A percentile compares a stretch with the other conserved stretches of the same genome.
Conservation (phyloP, 2,797 vertebrate species). For the Sebastes matsubarae region DNA sequence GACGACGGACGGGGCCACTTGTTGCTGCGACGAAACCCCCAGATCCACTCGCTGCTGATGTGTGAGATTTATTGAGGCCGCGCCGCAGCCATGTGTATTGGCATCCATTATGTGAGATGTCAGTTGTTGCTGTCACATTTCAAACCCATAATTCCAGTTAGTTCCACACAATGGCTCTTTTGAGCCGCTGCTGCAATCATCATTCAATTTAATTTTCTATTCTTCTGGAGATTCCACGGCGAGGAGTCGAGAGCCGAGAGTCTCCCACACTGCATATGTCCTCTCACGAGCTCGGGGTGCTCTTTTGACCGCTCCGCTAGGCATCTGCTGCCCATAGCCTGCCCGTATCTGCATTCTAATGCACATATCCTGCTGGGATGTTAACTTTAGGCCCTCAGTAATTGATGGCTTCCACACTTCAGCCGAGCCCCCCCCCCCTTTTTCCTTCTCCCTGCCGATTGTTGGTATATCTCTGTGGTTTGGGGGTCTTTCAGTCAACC, state of each 20-base stretch:
- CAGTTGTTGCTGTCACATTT: conserved; percentile 78
- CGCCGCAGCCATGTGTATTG: conserved; percentile 47
- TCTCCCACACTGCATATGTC: conserved; percentile 81
- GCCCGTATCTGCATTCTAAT: conserved; percentile 85
- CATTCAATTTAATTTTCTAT: conserved; percentile 77
- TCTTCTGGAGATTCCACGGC: conserved; percentile 62
- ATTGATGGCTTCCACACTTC: conserved; percentile 89
- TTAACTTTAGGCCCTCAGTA: conserved; percentile 84
- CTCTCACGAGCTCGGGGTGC: conserved; percentile 66
- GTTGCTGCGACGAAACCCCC: conserved; percentile 50
- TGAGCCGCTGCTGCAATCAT: conserved; percentile 69
- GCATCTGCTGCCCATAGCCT: conserved; percentile 85
- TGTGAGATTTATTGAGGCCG: conserved; percentile 59
- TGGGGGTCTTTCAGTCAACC: conserved; percentile 76
- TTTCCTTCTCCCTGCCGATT: conserved; percentile 75
- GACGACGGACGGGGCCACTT: conserved; percentile 54
- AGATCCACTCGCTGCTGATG: conserved; percentile 30
- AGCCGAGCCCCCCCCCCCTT: conserved; percentile 66
- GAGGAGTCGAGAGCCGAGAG: conserved; percentile 42
- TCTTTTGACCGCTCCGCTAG: conserved; percentile 80
- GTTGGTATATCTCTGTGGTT: conserved; percentile 84
- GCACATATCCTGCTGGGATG: conserved; percentile 81
- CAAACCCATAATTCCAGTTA: conserved; percentile 70
- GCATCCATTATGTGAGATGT: conserved; percentile 65
- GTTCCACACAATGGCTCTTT: conserved; percentile 71